These are phyloP conservation scores for Oxyruncus cristatus DNA, from an alignment of 2,113 vertebrate genomes.

Conservation along the genomic window DNA sequence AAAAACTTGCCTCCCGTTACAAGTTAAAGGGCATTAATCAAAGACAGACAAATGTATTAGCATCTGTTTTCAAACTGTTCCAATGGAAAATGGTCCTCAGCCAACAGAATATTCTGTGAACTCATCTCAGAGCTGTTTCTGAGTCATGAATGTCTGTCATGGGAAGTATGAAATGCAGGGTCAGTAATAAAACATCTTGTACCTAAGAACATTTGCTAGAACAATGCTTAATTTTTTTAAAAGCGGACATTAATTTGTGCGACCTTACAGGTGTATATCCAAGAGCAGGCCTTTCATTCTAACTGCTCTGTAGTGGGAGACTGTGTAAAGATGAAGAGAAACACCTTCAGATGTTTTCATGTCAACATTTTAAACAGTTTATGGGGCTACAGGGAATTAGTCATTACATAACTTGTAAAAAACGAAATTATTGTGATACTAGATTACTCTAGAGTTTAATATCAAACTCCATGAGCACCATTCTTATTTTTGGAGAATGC, in stretches of 20 bases:
- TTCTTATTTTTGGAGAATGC: not conserved
- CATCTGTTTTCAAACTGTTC: slow-evolving; percentile 2
- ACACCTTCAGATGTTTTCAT: not conserved
- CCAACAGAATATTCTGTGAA: not conserved
- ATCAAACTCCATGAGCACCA: not conserved
- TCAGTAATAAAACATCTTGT: not conserved
- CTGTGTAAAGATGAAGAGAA: not conserved
- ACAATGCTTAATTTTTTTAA: not conserved
- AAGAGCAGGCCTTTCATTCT: not conserved
- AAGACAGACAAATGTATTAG: not conserved
- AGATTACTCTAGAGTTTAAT: not conserved
- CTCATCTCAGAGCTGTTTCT: not conserved
- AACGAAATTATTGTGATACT: not conserved
- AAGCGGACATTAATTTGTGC: not conserved
- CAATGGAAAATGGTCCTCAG: not conserved
- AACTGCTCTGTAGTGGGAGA: not conserved
- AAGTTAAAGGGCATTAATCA: not conserved
- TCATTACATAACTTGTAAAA: not conserved
- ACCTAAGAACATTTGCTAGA: not conserved
- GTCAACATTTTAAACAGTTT: not conserved
- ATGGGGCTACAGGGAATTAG: not conserved
- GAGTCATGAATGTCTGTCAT: slow-evolving; percentile 1
- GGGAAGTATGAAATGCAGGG: not conserved
- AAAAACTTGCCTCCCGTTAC: not conserved
- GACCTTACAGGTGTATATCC: not conserved